A percentile compares a stretch with the other conserved stretches of the same genome.
Evolutionary conservation across 2,888 invertebrate genomes (phyloP).

Genomic region (Cephus runcator): DNA sequence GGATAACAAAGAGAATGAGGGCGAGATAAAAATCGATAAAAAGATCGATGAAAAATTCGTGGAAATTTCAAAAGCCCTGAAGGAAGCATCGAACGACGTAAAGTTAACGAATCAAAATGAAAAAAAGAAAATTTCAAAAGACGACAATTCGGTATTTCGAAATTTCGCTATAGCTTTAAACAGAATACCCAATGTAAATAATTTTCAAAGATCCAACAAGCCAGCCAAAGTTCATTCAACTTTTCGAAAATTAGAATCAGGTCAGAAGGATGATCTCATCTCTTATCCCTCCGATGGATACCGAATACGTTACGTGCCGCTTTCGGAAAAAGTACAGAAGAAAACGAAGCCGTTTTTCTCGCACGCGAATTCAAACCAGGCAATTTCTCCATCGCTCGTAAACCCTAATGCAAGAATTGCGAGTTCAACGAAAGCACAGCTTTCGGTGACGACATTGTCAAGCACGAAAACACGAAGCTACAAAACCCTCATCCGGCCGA

Average conservation of each 20-base stretch:
- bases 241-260: background rate
- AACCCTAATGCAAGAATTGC: background rate
- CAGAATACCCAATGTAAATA: conserved; percentile 3
- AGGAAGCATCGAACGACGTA: conserved; percentile 27
- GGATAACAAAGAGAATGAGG: conserved; percentile 20
- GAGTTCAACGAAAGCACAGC: background rate
- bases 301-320: background rate
- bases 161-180: conserved; percentile 20
- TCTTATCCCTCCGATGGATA: background rate
- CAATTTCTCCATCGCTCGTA: background rate
- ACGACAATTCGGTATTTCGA: conserved; percentile 2
- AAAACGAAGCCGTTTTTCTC: background rate
- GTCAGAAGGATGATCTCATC: background rate
- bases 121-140: conserved; percentile 16
- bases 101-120: conserved; percentile 11
- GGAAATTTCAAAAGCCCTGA: conserved; percentile 39
- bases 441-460: background rate
- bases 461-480: background rate
- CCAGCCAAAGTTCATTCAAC: background rate
- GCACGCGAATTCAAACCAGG: background rate
- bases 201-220: background rate
- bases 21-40: conserved; percentile 30
- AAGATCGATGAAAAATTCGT: conserved; percentile 42
- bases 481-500: background rate
- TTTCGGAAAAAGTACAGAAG: background rate